Percentiles rank a stretch among this genome's conserved stretches.
These are phyloP conservation scores for Pangasianodon gigas DNA, from an alignment of 2,113 vertebrate species.

Conservation along the genomic window DNA sequence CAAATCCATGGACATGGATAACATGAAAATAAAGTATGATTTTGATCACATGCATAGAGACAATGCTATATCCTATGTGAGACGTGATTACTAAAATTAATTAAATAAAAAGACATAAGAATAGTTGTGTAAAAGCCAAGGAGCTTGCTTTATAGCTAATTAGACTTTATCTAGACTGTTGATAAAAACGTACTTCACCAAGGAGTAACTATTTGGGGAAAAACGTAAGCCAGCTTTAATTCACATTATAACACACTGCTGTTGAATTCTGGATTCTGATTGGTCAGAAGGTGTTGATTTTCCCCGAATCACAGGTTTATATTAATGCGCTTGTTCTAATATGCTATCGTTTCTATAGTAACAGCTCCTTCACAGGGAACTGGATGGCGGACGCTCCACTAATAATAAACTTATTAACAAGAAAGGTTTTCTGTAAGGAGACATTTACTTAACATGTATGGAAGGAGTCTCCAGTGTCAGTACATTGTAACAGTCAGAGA, in stretches of 20 bases:
- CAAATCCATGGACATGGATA: slow-evolving; percentile 68
- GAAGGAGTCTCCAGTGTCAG: background rate
- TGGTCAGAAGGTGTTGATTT: background rate
- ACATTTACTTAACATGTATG: background rate
- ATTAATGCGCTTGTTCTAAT: background rate
- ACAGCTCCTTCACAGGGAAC: background rate
- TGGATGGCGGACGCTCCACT: background rate
- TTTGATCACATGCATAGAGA: background rate
- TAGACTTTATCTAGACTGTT: background rate
- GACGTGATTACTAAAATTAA: background rate
- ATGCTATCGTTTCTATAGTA: background rate
- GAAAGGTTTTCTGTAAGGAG: background rate
- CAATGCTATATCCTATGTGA: background rate
- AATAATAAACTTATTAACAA: background rate
- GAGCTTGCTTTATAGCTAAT: background rate
- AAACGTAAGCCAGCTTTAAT: background rate
- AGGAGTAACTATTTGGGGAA: background rate
- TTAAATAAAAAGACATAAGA: background rate
- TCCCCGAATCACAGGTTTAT: background rate
- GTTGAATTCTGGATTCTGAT: background rate
- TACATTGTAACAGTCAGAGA: background rate
- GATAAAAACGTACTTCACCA: background rate
- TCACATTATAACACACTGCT: background rate
- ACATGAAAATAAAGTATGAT: background rate
- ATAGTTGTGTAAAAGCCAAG: background rate